Percentiles rank a stretch among this genome's conserved stretches.
phyloP scores from a whole-genome alignment of 2,113 vertebrate genomes.

The Misgurnus mizolepis region DNA sequence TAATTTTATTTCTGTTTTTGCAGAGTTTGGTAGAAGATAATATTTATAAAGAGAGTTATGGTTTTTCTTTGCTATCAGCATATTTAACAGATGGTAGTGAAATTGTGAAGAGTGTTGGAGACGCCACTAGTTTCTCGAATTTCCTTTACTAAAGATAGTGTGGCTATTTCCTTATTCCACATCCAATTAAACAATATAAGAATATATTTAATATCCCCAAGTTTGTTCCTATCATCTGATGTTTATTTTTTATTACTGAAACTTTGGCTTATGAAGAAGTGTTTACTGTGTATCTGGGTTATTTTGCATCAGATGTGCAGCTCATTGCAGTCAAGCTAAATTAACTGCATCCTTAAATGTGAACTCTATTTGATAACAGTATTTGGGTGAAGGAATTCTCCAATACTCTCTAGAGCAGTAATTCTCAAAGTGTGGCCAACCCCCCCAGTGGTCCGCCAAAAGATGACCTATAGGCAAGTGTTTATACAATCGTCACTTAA shows the following conservation, averaged over 20 bases:
- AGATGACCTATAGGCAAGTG: too few relatives aligned
- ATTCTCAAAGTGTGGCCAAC: too few relatives aligned
- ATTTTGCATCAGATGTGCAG: conserved; percentile 60
- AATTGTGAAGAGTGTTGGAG: conserved; percentile 50
- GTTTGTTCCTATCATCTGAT: neutral
- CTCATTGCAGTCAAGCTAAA: conserved; percentile 59
- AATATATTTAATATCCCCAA: neutral
- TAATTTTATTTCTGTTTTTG: neutral
- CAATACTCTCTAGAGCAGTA: conserved; percentile 55
- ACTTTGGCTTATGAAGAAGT: conserved; percentile 20
- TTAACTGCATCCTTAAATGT: too few relatives aligned
- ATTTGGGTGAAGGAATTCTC: conserved; percentile 59
- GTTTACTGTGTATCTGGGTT: conserved; percentile 62
- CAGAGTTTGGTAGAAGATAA: conserved; percentile 63
- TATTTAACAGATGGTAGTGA: conserved; percentile 49
- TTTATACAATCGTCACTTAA: too few relatives aligned
- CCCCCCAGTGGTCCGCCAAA: too few relatives aligned
- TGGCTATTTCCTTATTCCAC: neutral
- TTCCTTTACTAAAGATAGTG: conserved; percentile 57
- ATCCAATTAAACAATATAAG: neutral
- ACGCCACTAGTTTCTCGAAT: conserved; percentile 52
- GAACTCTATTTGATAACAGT: conserved; percentile 44
- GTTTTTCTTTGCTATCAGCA: conserved; percentile 62
- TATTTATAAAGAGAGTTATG: conserved; percentile 58
- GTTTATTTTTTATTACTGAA: conserved; percentile 42